Conservation (phyloP, 2,113 vertebrate species). For the Chiloscyllium plagiosum region DNA sequence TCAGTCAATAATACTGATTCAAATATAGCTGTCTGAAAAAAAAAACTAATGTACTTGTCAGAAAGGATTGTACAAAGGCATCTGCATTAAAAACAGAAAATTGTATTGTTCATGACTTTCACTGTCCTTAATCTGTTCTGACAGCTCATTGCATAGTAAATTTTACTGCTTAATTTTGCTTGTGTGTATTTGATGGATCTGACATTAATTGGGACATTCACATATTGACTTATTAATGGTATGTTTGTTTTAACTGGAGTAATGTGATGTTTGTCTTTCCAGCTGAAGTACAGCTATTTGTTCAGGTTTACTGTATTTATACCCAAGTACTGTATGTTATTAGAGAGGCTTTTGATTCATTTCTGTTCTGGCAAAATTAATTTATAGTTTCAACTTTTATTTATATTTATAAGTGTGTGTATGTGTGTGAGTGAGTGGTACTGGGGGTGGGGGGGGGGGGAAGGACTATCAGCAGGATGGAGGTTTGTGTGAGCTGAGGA, state of each 20-base stretch:
- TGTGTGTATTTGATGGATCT: neutral
- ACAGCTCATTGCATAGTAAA: neutral
- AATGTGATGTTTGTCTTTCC: neutral
- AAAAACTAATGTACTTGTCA: conserved; percentile 3
- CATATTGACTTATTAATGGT: neutral
- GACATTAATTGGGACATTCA: neutral
- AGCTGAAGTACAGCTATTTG: neutral
- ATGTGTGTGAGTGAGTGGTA: neutral
- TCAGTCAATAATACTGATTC: conserved; percentile 1
- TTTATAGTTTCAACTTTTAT: neutral
- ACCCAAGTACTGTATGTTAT: neutral
- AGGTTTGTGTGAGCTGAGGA: neutral
- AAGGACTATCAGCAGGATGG: neutral
- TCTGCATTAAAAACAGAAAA: conserved; percentile 13
- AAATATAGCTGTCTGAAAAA: conserved; percentile 19
- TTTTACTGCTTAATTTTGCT: neutral
- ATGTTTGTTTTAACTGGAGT: neutral
- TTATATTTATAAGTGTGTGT: neutral
- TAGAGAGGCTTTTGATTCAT: neutral
- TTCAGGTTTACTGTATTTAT: neutral
- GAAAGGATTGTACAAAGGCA: neutral
- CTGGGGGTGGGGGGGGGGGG: too few species aligned
- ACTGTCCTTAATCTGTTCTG: neutral
- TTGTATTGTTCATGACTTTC: neutral
- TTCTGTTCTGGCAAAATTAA: conserved; percentile 1